Conservation (phyloP, 2,113 vertebrate species). For the Maccullochella peelii region DNA sequence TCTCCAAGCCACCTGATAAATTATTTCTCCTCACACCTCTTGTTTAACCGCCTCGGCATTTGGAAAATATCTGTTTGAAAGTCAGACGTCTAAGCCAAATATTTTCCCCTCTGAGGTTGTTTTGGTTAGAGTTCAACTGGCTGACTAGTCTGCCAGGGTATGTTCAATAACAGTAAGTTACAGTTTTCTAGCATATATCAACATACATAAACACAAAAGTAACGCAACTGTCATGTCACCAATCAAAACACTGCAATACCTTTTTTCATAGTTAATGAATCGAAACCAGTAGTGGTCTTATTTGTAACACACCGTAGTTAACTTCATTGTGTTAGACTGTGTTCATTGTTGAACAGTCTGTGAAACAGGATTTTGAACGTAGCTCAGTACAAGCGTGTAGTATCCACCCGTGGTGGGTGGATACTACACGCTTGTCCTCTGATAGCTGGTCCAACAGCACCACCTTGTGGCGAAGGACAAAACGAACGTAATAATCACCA, state of each 20-base stretch:
- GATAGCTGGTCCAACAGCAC: conserved; percentile 21
- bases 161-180: conserved; percentile 42
- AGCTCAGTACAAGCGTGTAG: conserved; percentile 42
- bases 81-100: background rate
- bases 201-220: background rate
- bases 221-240: background rate
- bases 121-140: conserved; percentile 43
- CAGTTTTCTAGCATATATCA: too few relatives aligned
- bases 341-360: background rate
- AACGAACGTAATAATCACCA: background rate
- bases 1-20: background rate
- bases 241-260: accelerated
- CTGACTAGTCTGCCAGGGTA: conserved; percentile 2
- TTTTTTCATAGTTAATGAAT: background rate
- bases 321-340: background rate
- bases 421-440: background rate
- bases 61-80: background rate
- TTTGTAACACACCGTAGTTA: too few relatives aligned
- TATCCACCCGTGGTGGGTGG: background rate
- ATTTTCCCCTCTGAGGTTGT: conserved; percentile 20
- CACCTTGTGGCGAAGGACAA: conserved; percentile 20
- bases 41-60: conserved; percentile 64
- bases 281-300: accelerated
- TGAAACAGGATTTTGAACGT: conserved; percentile 46
- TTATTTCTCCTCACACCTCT: conserved; percentile 61